phyloP scores from a whole-genome alignment of 2,888 invertebrate species.

The Rhopalosiphum nymphaeae region DNA sequence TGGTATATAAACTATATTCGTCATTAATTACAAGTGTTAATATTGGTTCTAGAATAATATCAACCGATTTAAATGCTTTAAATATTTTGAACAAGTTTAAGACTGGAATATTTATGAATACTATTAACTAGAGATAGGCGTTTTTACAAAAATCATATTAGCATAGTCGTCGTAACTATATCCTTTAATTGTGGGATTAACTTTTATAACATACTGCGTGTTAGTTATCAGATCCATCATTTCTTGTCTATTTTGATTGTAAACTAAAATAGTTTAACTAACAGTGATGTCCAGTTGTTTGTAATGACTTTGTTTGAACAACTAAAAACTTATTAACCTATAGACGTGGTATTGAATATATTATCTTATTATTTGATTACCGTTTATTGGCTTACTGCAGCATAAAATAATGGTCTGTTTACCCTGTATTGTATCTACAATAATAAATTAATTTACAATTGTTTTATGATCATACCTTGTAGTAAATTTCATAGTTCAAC shows the following conservation, averaged over 20 bases:
- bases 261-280: too few relatives aligned
- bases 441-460: too few relatives aligned
- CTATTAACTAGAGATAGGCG: background rate
- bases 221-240: background rate
- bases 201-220: slow-evolving; percentile 11
- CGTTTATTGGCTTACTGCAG: too few relatives aligned
- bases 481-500: background rate
- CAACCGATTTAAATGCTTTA: background rate
- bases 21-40: background rate
- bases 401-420: too few relatives aligned
- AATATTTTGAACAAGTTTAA: background rate
- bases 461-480: slow-evolving; percentile 8
- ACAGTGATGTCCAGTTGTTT: slow-evolving; percentile 15
- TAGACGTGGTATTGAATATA: background rate
- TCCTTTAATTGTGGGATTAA: background rate
- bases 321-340: slow-evolving; percentile 1
- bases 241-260: background rate
- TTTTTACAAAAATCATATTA: slow-evolving; percentile 23
- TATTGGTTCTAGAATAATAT: background rate
- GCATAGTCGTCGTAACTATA: background rate
- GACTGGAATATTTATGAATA: background rate
- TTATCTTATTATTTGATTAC: background rate
- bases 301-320: background rate
- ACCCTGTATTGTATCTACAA: too few relatives aligned
- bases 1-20: background rate